phyloP scores from a whole-genome alignment of 2,888 invertebrate genomes.

The Morpho deidamia region DNA sequence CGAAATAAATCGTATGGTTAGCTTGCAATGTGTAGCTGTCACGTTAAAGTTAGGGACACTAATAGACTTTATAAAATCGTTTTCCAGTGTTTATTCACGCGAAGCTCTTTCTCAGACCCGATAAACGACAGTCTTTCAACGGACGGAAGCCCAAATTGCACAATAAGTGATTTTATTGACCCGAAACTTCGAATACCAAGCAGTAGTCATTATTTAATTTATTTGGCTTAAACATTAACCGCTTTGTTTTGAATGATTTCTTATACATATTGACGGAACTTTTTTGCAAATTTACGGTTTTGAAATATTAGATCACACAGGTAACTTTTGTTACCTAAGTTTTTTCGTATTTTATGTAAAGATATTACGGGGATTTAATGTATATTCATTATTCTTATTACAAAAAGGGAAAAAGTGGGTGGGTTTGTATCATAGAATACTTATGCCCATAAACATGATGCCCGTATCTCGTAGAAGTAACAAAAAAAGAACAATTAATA shows the following conservation, averaged over 20 bases:
- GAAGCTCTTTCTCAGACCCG: constrained; percentile 15
- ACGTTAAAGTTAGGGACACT: constrained; percentile 43
- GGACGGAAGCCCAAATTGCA: constrained; percentile 10
- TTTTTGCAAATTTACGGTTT: neutral
- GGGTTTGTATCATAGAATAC: neutral
- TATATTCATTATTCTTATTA: no score
- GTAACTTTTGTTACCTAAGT: neutral
- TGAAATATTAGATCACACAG: neutral
- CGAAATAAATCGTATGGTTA: no score
- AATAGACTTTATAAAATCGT: no score
- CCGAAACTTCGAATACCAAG: constrained; percentile 5
- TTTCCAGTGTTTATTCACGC: no score
- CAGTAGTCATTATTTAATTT: neutral
- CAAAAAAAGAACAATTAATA: neutral
- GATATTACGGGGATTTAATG: no score
- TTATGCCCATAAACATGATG: neutral
- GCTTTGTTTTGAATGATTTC: neutral
- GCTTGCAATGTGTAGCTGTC: constrained; percentile 40
- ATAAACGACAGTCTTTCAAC: constrained; percentile 38
- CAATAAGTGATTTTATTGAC: constrained; percentile 19
- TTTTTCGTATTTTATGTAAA: no score
- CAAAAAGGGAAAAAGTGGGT: neutral
- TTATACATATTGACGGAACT: neutral
- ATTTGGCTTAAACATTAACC: neutral
- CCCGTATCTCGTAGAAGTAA: neutral